Conservation (phyloP, 2,797 vertebrate genomes). For the Agapornis canus region DNA sequence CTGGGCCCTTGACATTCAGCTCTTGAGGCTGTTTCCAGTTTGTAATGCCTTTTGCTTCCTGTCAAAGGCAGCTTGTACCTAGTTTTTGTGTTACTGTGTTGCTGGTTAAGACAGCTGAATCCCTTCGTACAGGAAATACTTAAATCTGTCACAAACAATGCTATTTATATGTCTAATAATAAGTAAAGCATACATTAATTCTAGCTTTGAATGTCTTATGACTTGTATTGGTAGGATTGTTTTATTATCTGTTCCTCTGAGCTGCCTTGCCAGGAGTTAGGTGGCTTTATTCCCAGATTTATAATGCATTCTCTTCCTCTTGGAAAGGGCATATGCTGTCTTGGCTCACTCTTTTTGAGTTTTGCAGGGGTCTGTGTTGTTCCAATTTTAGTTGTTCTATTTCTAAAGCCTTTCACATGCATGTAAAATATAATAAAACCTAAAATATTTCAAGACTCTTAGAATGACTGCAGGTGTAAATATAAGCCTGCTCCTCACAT, state of each 20-base stretch:
- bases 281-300: constrained; percentile 75
- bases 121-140: background rate
- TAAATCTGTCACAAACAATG: background rate
- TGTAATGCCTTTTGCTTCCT: background rate
- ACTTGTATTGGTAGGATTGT: constrained; percentile 54
- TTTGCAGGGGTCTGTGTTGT: constrained; percentile 53
- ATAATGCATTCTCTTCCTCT: constrained; percentile 66
- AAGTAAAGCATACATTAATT: constrained; percentile 52
- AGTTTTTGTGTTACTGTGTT: background rate
- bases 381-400: constrained; percentile 59
- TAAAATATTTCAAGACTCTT: constrained; percentile 6
- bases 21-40: background rate
- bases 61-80: background rate
- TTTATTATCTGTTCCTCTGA: constrained; percentile 65
- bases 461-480: constrained; percentile 3
- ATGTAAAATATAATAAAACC: constrained; percentile 15
- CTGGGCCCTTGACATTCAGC: background rate
- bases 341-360: constrained; percentile 67
- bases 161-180: constrained; percentile 60
- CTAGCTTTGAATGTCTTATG: constrained; percentile 42
- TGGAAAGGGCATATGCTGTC: constrained; percentile 67
- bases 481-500: background rate
- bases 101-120: background rate
- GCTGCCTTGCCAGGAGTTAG: constrained; percentile 68
- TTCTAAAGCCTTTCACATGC: constrained; percentile 31